A percentile compares a stretch with the other conserved stretches of the same genome.
phyloP scores from a whole-genome alignment of 2,888 invertebrate species.

The Harpagoxenus sublaevis region DNA sequence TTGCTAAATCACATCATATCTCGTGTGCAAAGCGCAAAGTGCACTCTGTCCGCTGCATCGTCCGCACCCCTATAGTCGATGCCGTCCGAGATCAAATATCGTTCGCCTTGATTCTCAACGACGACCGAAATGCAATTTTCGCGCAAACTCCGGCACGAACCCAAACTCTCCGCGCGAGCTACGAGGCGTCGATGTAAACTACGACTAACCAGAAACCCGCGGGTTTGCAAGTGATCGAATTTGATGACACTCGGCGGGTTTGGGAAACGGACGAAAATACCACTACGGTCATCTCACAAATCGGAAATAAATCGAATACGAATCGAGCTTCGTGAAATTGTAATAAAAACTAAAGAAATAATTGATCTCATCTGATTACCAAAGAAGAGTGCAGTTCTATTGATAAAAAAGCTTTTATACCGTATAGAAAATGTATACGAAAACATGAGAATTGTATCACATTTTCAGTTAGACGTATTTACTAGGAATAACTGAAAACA shows the following conservation, averaged over 20 bases:
- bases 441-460: neutral
- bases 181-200: constrained; percentile 36
- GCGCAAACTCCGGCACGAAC: constrained; percentile 62
- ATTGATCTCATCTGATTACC: neutral
- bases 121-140: constrained; percentile 71
- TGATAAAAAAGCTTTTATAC: neutral
- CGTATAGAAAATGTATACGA: neutral
- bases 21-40: constrained; percentile 56
- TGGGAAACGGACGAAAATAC: constrained; percentile 12
- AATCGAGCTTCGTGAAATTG: neutral
- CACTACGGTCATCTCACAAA: neutral
- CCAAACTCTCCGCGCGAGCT: constrained; percentile 64
- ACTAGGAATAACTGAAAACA: neutral
- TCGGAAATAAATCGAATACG: constrained; percentile 3
- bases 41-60: constrained; percentile 27
- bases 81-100: constrained; percentile 70
- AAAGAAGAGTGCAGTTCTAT: neutral
- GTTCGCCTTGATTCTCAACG: constrained; percentile 69
- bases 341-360: neutral
- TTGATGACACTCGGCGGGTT: constrained; percentile 26
- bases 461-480: neutral
- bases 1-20: constrained; percentile 58
- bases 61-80: neutral
- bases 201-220: constrained; percentile 15
- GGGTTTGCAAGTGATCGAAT: constrained; percentile 42